A percentile compares a stretch with the other conserved stretches of the same genome.
These are phyloP conservation scores for Psittacula echo DNA, from an alignment of 2,797 vertebrate species.

Conservation along the genomic window DNA sequence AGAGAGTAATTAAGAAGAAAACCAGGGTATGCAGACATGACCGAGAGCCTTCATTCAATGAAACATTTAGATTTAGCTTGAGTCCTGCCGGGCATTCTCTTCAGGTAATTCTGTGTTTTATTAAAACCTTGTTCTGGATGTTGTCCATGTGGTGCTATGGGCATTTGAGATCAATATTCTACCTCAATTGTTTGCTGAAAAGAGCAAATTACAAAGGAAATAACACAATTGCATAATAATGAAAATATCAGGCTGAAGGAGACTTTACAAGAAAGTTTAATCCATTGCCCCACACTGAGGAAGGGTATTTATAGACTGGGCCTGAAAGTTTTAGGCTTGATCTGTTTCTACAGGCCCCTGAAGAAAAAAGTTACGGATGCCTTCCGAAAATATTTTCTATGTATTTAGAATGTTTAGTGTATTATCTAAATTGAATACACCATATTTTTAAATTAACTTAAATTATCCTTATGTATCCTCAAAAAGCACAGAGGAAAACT, in stretches of 20 bases:
- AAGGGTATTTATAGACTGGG: neutral
- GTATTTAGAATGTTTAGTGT: neutral
- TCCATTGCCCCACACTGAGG: neutral
- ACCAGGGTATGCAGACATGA: constrained; percentile 96
- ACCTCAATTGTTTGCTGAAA: neutral
- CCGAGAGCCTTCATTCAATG: constrained; percentile 96
- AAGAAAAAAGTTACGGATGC: neutral
- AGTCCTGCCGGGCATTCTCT: constrained; percentile 96
- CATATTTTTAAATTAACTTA: neutral
- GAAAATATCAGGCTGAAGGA: neutral
- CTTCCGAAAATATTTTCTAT: neutral
- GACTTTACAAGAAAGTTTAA: neutral
- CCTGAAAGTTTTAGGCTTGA: neutral
- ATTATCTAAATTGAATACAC: neutral
- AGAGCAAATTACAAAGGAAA: neutral
- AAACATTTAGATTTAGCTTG: constrained; percentile 95
- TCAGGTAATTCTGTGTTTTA: constrained; percentile 82
- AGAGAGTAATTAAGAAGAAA: constrained; percentile 98
- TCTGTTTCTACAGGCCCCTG: neutral
- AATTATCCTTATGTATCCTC: neutral
- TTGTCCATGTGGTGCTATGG: neutral
- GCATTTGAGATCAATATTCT: neutral
- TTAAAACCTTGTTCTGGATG: neutral
- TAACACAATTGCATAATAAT: neutral
- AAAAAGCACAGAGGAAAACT: neutral